These are phyloP conservation scores for Holotrichia oblita DNA, from an alignment of 1,140 invertebrate genomes.

Conservation along the genomic window DNA sequence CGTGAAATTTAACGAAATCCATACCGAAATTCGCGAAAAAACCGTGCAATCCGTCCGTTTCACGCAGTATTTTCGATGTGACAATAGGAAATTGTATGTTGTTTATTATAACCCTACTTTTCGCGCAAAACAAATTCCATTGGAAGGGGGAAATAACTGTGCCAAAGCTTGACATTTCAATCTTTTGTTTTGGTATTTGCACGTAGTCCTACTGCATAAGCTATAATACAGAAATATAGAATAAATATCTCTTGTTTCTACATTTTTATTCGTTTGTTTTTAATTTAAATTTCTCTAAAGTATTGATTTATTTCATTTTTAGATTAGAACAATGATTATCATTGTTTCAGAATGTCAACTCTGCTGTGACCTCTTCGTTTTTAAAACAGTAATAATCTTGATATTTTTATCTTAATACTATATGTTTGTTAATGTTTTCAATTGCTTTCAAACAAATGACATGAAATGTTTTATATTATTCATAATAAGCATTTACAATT, in stretches of 20 bases:
- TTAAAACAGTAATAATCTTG: background rate
- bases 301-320: background rate
- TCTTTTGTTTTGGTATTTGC: conserved; percentile 29
- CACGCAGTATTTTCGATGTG: background rate
- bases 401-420: conserved; percentile 3
- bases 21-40: background rate
- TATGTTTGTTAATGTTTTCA: conserved; percentile 2
- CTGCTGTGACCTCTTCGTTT: background rate
- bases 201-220: background rate
- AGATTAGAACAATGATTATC: background rate
- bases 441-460: background rate
- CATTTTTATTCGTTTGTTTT: background rate
- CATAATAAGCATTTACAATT: too few species aligned
- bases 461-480: too few species aligned
- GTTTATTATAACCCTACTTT: conserved; percentile 42
- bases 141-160: conserved; percentile 20
- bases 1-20: background rate
- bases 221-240: background rate
- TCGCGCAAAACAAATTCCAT: conserved; percentile 30
- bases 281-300: background rate
- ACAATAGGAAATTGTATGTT: background rate
- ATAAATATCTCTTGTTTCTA: background rate
- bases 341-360: background rate
- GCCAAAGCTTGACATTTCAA: conserved; percentile 18
- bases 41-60: background rate